These are phyloP conservation scores for Iguana delicatissima DNA, from an alignment of 2,797 vertebrate genomes.

Conservation along the genomic window DNA sequence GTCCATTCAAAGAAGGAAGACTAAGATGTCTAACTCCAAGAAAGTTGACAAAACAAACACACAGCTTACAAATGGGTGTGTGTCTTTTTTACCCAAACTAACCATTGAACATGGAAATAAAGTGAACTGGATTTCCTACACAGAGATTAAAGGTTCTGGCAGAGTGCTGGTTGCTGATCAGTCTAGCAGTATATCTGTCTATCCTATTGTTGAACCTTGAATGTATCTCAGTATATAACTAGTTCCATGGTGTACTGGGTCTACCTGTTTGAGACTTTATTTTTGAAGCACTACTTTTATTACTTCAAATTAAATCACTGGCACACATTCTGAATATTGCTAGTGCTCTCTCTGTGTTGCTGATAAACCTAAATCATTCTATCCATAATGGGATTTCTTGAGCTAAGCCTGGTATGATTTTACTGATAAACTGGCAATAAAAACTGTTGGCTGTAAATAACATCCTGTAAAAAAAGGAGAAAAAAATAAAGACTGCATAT, in stretches of 20 bases:
- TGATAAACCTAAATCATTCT: slow-evolving; percentile 3
- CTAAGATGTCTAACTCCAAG: slow-evolving; percentile 52
- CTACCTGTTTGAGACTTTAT: neutral
- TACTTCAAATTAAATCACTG: slow-evolving; percentile 9
- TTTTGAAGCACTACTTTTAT: neutral
- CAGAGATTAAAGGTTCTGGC: slow-evolving; percentile 85
- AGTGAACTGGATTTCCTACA: slow-evolving; percentile 92
- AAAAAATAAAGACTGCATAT: neutral
- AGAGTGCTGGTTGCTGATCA: slow-evolving; percentile 93
- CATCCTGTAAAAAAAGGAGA: neutral
- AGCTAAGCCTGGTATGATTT: neutral
- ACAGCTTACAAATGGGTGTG: slow-evolving; percentile 50
- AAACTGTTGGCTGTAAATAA: neutral
- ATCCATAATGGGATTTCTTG: neutral
- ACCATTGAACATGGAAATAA: slow-evolving; percentile 90
- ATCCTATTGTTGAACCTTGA: slow-evolving; percentile 80
- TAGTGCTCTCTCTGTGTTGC: neutral
- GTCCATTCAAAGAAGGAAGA: slow-evolving; percentile 71
- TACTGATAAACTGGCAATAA: neutral
- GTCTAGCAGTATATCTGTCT: slow-evolving; percentile 84
- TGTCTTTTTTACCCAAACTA: slow-evolving; percentile 80
- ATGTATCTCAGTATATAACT: neutral
- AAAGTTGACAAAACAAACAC: slow-evolving; percentile 60
- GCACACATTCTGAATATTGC: neutral
- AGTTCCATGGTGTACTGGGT: accelerated